Percentiles rank a stretch among this genome's conserved stretches.
Evolutionary conservation across 2,888 invertebrate genomes (phyloP).

Genomic region (Dioctria rufipes): DNA sequence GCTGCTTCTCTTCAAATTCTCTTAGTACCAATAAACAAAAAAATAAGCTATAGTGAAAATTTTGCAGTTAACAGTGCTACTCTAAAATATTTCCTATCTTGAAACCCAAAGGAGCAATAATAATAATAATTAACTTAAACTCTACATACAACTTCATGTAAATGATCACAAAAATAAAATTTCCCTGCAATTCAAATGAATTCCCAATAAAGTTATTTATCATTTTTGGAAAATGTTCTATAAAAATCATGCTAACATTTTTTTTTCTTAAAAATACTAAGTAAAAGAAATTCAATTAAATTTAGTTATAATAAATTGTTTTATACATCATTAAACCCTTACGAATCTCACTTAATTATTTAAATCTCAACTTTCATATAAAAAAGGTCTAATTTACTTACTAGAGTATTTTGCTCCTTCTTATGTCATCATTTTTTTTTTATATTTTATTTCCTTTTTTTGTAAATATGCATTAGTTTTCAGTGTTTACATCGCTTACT

Average conservation of each 20-base stretch:
- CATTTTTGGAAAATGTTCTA: neutral
- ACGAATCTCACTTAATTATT: slow-evolving; percentile 1
- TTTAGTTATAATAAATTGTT: neutral
- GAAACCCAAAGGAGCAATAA: no score
- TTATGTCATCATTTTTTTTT: slow-evolving; percentile 9
- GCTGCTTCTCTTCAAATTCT: no score
- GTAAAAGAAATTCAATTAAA: neutral
- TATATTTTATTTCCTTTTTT: neutral
- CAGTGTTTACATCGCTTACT: neutral
- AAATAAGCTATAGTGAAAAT: no score
- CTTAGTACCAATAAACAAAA: no score
- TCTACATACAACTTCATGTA: no score
- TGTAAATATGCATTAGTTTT: slow-evolving; percentile 8
- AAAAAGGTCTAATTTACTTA: slow-evolving; percentile 55
- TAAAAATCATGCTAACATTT: neutral
- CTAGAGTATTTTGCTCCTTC: slow-evolving; percentile 47
- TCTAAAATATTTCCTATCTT: no score
- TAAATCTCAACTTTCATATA: slow-evolving; percentile 46
- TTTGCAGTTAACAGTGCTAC: no score
- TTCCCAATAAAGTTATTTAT: no score
- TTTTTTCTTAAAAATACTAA: neutral
- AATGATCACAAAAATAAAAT: no score
- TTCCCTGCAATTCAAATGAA: no score
- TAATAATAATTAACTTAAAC: no score
- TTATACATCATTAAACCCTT: neutral